Percentiles rank a stretch among this genome's conserved stretches.
Conservation (phyloP, 1,140 invertebrate genomes). For the Tetramorium parvispinum region DNA sequence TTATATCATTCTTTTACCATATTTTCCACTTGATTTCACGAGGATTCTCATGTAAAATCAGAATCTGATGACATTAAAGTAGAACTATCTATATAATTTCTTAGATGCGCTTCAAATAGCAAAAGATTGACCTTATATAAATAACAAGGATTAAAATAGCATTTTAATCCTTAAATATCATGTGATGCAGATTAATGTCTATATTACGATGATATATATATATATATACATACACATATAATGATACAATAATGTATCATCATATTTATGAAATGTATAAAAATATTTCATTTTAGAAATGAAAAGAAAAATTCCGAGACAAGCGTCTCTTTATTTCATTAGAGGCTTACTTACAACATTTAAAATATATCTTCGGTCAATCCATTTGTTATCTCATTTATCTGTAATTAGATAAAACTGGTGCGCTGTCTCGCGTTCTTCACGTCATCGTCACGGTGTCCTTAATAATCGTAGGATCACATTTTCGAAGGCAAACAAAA, state of each 20-base stretch:
- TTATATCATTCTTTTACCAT: not conserved
- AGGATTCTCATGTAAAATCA: not conserved
- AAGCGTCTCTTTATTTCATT: not conserved
- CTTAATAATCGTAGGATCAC: constrained; percentile 6
- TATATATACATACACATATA: not conserved
- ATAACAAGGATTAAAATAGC: constrained; percentile 12
- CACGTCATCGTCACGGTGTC: not conserved
- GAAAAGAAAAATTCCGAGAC: not conserved
- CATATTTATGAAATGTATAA: not conserved
- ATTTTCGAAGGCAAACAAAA: not conserved
- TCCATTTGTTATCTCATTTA: not conserved
- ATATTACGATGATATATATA: not conserved
- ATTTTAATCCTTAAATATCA: constrained; percentile 6
- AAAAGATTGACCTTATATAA: not conserved
- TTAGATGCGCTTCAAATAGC: not conserved
- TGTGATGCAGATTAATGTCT: not conserved
- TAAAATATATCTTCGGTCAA: not conserved
- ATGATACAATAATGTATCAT: not conserved
- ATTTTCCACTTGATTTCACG: not conserved
- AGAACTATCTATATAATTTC: not conserved
- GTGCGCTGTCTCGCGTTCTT: not conserved
- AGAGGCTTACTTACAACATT: not conserved
- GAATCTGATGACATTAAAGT: not conserved
- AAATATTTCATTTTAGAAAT: not conserved
- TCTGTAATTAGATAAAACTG: not conserved